Evolutionary conservation across 2,888 invertebrate genomes (phyloP), one percentile per base, ranked within the genome.

Genomic region (Athalia circularis): DNA sequence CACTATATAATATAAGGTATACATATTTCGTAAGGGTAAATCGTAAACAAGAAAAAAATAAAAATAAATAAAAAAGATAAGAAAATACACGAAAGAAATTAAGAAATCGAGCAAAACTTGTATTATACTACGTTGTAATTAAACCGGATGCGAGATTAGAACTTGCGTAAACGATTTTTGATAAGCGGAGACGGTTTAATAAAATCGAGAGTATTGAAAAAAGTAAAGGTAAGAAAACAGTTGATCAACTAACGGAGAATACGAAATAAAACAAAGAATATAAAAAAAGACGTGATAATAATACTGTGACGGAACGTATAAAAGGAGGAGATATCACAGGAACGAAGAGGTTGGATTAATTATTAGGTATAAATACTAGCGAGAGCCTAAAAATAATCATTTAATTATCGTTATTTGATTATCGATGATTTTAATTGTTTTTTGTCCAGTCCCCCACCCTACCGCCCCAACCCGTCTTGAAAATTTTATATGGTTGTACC

Each of bases 71-170:
- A 29, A 29, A 29, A 29, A 29, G 29, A 29, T 1, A 29, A 29
- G 72, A 68, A 75, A 67, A 72, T 74, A 65, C 72, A 65, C 67
- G 62, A 52, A 74, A 65, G 43, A 62, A 77, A 29, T 61, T 72
- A 59, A 74, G 72, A 77, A 79, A 78, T 83, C 82, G 82, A 82
- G 43, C 11, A 82, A 82, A 85, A 83, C 81, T 86, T 88, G 88
- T 88, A 88, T 88, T 86, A 88, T 88, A 88, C 85, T 83, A 84
- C 83, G 85, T 82, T 84, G 85, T 80, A 84, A 81, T 82, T 84
- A 82, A 81, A 84, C 84, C 83, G 82, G 83, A 83, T 83, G 86
- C 84, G 83, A 29, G 29, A 29, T 29, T 29, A 29, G 29, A 29
- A 2, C 29, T 84, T 83, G 85, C 83, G 82, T 83, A 84, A 83